Conservation (phyloP, 2,888 invertebrate genomes). For the Exephanes ischioxanthus region DNA sequence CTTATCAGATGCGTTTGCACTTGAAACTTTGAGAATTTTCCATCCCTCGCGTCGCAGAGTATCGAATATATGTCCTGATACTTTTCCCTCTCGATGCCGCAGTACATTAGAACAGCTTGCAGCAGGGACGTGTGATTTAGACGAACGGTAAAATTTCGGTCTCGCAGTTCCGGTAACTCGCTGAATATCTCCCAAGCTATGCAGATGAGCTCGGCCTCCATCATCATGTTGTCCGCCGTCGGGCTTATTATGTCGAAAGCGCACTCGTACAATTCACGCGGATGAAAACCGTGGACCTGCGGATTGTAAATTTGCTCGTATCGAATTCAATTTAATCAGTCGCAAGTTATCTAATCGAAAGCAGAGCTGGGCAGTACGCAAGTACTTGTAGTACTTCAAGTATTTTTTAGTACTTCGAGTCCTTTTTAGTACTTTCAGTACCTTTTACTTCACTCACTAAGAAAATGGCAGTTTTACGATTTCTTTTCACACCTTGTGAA, state of each 20-base stretch:
- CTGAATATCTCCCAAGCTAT: conserved; percentile 91
- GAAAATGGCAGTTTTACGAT: no score
- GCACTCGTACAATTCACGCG: conserved; percentile 95
- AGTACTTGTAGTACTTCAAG: no score
- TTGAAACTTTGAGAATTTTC: conserved; percentile 89
- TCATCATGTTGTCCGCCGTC: conserved; percentile 89
- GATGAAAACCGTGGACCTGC: conserved; percentile 91
- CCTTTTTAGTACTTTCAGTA: no score
- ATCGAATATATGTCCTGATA: conserved; percentile 86
- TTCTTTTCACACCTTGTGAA: no score
- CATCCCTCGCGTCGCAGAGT: conserved; percentile 86
- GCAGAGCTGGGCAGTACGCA: no score
- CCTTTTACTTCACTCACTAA: no score
- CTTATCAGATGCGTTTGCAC: conserved; percentile 90
- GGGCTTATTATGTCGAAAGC: conserved; percentile 97
- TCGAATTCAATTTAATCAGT: conserved; percentile 3
- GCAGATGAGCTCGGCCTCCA: conserved; percentile 94
- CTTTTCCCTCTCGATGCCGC: conserved; percentile 91
- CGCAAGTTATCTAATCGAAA: background rate
- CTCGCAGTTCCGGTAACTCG: conserved; percentile 88
- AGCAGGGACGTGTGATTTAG: conserved; percentile 93
- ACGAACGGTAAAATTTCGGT: conserved; percentile 89
- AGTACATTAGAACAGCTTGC: conserved; percentile 91
- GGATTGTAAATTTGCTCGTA: conserved; percentile 36
- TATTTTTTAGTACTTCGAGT: no score